phyloP scores from a whole-genome alignment of 2,797 vertebrate species.

The Podarcis siculus region DNA sequence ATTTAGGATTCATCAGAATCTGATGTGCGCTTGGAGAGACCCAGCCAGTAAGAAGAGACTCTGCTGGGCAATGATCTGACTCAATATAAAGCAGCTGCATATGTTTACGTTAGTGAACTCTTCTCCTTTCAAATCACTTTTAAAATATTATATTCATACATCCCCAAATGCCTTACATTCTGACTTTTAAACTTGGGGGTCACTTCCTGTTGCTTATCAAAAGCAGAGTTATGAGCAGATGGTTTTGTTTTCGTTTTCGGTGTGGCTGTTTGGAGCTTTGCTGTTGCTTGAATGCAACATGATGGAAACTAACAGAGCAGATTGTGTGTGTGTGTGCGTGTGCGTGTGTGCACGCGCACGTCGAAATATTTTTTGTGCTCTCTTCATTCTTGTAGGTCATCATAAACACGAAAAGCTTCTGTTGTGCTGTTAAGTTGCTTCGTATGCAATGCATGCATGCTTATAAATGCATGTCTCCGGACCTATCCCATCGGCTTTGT shows the following conservation, averaged over 20 bases:
- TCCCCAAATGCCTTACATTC: not conserved
- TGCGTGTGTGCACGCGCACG: no score
- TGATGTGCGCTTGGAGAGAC: no score
- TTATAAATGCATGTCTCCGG: not conserved
- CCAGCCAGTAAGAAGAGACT: no score
- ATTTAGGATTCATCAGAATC: no score
- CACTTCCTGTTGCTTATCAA: not conserved
- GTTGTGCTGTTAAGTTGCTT: not conserved
- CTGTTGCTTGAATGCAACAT: not conserved
- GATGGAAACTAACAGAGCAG: not conserved
- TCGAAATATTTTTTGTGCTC: not conserved
- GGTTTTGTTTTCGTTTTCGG: no score
- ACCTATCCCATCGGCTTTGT: not conserved
- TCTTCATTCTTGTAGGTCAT: not conserved
- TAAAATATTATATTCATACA: not conserved
- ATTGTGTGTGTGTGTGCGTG: no score
- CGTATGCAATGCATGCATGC: no score
- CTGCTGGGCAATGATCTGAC: no score
- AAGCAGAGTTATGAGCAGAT: not conserved
- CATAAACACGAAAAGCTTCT: no score
- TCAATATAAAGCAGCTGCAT: no score
- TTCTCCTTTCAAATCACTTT: not conserved
- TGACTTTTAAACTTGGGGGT: not conserved
- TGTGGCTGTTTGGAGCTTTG: not conserved
- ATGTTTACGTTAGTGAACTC: no score